Percentiles rank a stretch among this genome's conserved stretches.
Evolutionary conservation across 2,888 invertebrate genomes (phyloP).

Genomic region (Lumbricus terrestris): DNA sequence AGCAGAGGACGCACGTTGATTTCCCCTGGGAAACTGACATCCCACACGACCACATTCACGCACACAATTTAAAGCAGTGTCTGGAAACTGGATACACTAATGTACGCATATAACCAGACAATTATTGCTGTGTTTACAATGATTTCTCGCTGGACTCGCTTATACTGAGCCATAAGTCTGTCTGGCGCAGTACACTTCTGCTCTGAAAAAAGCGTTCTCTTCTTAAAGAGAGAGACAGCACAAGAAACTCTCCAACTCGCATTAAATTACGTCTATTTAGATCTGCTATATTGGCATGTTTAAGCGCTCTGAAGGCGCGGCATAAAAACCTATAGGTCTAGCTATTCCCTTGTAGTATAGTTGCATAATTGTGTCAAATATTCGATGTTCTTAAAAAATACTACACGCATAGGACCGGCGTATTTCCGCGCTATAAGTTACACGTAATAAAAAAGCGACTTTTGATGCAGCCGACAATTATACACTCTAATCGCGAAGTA

Average conservation of each 20-base stretch:
- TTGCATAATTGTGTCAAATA: no score
- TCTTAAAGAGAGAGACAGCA: not conserved
- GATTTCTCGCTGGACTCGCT: not conserved
- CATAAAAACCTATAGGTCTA: no score
- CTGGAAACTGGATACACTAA: not conserved
- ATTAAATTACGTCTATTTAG: not conserved
- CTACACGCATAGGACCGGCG: no score
- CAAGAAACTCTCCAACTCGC: not conserved
- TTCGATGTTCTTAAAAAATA: no score
- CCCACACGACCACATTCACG: not conserved
- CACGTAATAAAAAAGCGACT: no score
- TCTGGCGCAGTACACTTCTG: not conserved
- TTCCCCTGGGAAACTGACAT: not conserved
- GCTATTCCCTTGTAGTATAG: no score
- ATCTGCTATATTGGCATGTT: not conserved
- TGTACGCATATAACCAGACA: not conserved
- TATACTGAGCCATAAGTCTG: not conserved
- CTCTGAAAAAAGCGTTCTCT: not conserved
- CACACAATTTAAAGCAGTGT: not conserved
- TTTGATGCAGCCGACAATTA: no score
- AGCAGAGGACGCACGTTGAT: not conserved
- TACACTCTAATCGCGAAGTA: no score
- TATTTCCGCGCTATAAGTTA: no score
- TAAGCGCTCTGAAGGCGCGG: no score
- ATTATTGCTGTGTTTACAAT: not conserved